Percentiles rank a stretch among this genome's conserved stretches.
Conservation (phyloP, 2,888 invertebrate genomes). For the Branchellion lobata region DNA sequence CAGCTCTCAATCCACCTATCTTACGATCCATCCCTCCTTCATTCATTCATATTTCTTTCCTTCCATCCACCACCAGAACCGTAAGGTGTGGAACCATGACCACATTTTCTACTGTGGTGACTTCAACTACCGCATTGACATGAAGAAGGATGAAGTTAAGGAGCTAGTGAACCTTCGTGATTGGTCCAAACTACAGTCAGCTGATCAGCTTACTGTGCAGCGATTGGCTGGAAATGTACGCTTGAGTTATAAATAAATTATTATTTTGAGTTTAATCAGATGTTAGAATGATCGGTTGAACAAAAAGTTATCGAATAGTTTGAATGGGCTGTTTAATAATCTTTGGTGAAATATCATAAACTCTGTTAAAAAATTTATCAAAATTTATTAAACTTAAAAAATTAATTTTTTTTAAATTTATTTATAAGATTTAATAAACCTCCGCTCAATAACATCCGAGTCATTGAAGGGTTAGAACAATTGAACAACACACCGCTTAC, state of each 20-base stretch:
- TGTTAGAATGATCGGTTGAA: neutral
- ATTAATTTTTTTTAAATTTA: too few relatives aligned
- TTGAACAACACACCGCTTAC: too few relatives aligned
- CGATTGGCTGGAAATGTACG: constrained; percentile 59
- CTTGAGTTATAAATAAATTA: constrained; percentile 1
- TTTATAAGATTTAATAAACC: too few relatives aligned
- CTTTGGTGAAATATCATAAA: too few relatives aligned
- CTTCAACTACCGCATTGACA: constrained; percentile 95
- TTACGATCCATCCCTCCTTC: too few relatives aligned
- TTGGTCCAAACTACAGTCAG: constrained; percentile 74
- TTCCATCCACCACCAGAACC: constrained; percentile 66
- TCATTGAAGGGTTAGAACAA: too few relatives aligned
- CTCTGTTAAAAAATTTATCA: too few relatives aligned
- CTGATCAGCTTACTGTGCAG: constrained; percentile 78
- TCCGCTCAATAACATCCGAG: too few relatives aligned
- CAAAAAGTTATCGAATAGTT: too few relatives aligned
- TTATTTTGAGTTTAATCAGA: neutral
- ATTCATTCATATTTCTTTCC: neutral
- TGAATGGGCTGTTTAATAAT: too few relatives aligned
- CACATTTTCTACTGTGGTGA: constrained; percentile 99
- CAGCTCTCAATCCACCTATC: too few relatives aligned
- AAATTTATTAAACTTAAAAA: too few relatives aligned
- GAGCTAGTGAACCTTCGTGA: constrained; percentile 76
- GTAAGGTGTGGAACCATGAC: constrained; percentile 89
- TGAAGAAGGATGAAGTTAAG: constrained; percentile 90